Percentiles rank a stretch among this genome's conserved stretches.
Conservation (phyloP, 35 echinoderm and acorn worm species). For the Strongylocentrotus purpuratus region DNA sequence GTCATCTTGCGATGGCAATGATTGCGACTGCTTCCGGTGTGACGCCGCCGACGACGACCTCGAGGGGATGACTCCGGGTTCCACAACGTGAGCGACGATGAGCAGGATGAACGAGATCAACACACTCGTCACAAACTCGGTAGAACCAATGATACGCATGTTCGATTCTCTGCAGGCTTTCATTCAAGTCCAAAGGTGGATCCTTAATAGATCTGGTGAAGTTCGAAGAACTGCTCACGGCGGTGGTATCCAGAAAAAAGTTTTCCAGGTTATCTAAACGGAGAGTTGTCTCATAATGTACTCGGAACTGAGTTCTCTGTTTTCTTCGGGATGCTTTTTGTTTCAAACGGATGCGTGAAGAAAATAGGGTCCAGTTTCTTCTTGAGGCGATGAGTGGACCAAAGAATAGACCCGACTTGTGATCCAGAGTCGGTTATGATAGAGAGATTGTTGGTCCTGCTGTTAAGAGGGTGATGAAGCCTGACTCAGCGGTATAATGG, state of each 20-base stretch:
- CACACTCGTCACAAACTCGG: background rate
- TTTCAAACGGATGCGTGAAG: background rate
- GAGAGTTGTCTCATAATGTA: background rate
- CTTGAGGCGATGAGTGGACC: background rate
- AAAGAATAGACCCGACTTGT: conserved; percentile 10
- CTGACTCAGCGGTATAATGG: conserved; percentile 32
- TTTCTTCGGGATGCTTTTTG: background rate
- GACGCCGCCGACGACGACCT: conserved; percentile 1
- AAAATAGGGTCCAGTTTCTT: background rate
- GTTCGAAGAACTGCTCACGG: background rate
- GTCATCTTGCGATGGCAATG: background rate
- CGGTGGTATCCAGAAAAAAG: background rate
- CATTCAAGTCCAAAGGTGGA: background rate
- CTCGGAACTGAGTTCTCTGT: background rate
- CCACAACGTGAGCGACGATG: background rate
- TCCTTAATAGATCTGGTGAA: background rate
- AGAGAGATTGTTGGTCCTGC: background rate
- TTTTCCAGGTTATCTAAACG: background rate
- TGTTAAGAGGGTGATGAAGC: background rate
- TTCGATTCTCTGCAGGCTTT: background rate
- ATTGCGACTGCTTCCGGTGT: background rate
- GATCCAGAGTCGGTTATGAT: conserved; percentile 1
- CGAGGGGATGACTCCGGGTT: background rate
- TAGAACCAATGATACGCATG: background rate
- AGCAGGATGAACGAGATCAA: conserved; percentile 9